Conservation (phyloP, 23 tunicate genomes). For the Styela clava region DNA sequence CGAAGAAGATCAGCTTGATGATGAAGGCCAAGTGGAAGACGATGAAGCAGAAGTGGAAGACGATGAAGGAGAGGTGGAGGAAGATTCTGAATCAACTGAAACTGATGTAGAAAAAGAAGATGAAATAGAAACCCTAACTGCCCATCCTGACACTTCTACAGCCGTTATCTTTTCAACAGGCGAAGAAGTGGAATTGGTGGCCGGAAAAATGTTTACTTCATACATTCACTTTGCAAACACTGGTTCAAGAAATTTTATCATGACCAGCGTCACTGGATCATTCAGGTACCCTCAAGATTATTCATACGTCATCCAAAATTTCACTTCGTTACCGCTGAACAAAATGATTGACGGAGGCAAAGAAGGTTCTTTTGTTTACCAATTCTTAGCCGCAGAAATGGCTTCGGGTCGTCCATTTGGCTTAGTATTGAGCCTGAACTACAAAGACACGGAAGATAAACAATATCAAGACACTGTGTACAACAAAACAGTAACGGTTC, state of each 20-base stretch:
- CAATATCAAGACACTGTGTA: constrained; percentile 82
- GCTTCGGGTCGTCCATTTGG: constrained; percentile 94
- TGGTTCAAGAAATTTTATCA: constrained; percentile 85
- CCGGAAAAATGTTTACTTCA: constrained; percentile 70
- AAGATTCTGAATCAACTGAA: constrained; percentile 10
- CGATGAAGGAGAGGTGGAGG: constrained; percentile 46
- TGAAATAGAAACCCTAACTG: constrained; percentile 49
- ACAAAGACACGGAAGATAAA: constrained; percentile 86
- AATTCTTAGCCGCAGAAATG: constrained; percentile 78
- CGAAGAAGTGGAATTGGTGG: constrained; percentile 66
- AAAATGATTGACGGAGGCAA: constrained; percentile 94
- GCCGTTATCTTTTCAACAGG: constrained; percentile 65
- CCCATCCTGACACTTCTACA: constrained; percentile 79
- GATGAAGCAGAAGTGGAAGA: constrained; percentile 68
- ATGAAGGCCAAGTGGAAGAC: constrained; percentile 35
- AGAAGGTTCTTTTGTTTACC: constrained; percentile 87
- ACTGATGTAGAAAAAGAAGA: constrained; percentile 9
- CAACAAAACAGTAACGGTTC: constrained; percentile 81
- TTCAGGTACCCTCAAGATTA: constrained; percentile 91
- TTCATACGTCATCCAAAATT: constrained; percentile 87
- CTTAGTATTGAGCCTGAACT: constrained; percentile 62
- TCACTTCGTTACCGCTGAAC: constrained; percentile 59
- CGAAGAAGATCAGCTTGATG: constrained; percentile 25
- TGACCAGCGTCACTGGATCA: constrained; percentile 87
- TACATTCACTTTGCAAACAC: constrained; percentile 87